A percentile compares a stretch with the other conserved stretches of the same genome.
phyloP scores from a whole-genome alignment of 2,888 invertebrate genomes.

The Pycnomerus fuliginosus region DNA sequence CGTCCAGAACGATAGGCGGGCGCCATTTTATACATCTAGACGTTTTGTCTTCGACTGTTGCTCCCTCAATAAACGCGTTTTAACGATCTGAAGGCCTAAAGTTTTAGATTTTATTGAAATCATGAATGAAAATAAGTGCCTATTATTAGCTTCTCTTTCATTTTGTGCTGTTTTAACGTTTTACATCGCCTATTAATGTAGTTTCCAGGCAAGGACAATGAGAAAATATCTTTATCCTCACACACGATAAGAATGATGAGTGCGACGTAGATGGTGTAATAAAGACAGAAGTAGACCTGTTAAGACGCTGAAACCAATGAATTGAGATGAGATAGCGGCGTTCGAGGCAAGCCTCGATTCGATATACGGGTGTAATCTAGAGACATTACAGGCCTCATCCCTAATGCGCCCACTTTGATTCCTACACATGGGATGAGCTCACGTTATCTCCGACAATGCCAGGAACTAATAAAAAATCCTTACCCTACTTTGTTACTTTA shows the following conservation, averaged over 20 bases:
- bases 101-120: too few species aligned
- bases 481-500: slow-evolving; percentile 31
- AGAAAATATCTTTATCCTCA: background rate
- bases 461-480: slow-evolving; percentile 27
- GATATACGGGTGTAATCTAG: slow-evolving; percentile 36
- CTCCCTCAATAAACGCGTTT: slow-evolving; percentile 24
- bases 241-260: slow-evolving; percentile 33
- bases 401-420: slow-evolving; percentile 32
- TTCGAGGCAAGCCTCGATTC: slow-evolving; percentile 29
- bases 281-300: slow-evolving; percentile 34
- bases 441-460: slow-evolving; percentile 30
- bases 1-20: slow-evolving; percentile 39
- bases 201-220: background rate
- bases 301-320: slow-evolving; percentile 42
- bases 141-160: too few species aligned
- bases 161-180: too few species aligned
- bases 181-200: too few species aligned
- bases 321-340: slow-evolving; percentile 41
- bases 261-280: slow-evolving; percentile 23
- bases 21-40: slow-evolving; percentile 41
- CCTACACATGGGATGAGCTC: slow-evolving; percentile 30
- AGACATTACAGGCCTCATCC: slow-evolving; percentile 27
- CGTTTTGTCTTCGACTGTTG: slow-evolving; percentile 39
- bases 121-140: too few species aligned
- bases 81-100: too few species aligned